Base-by-base conservation (phyloP, 2,113 vertebrate species). In the Bambusicola thoracicus region DNA sequence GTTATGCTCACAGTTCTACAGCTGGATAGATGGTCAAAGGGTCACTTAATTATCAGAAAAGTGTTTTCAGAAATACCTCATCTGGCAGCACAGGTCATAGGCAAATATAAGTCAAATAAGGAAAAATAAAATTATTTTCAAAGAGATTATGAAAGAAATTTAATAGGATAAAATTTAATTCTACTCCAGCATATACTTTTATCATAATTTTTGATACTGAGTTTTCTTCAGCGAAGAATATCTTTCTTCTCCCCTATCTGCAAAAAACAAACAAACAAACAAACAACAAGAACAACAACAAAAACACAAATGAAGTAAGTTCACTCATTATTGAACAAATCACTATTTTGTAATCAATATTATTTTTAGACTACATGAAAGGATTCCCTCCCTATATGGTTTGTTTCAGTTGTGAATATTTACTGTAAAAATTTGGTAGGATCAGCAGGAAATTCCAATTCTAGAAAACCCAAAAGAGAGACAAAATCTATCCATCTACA, bases 31-130 rank as follows among this genome's bases (percentile, higher is more conserved):
- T 84, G 84, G 78, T 87, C 84, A 96, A 94, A 87, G 21, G 38
- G 67, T 81, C 84, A 95, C 80, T 92, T 91, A 82, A 56, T 58
- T 80, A 59, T 65, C 78, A 85, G 61, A 15, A 92, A 94, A 92
- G 8, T 32, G n/a, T 34, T 84, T 83, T 84, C 58, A 38, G 44
- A 79, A 87, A 88, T 68, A 73, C 18, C 65, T 75, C 7, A 15
- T 40, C 32, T 87, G 32, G 53, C 48, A 89, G 20, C 9, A 70
- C 12, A 87, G 30, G 22, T 66, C 14, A 73, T 53, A 62, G 22
- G 0, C 22, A 78, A 90, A 87, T 75, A 58, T 8, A 6, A 11
- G 43, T 59, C 36, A 82, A 88, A 29, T 27, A 77, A 55, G 13
- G 8, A 10, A 85, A 92, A 89, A 63, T 46, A 81, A 81, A 83